Conservation (phyloP, 2,113 vertebrate genomes). For the Misgurnus mizolepis region DNA sequence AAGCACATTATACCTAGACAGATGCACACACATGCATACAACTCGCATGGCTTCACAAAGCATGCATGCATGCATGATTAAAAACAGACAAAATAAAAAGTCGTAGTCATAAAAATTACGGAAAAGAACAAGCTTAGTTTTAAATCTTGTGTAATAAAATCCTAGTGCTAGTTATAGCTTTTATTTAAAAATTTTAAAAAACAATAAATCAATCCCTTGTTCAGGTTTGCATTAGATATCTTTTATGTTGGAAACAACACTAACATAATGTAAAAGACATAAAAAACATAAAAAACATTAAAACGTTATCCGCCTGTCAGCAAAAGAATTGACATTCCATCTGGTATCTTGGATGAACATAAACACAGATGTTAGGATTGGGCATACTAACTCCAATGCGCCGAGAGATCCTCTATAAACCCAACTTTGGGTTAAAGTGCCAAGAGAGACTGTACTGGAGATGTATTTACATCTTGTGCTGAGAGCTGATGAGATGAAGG, state of each 20-base stretch:
- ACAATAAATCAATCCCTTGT: not conserved
- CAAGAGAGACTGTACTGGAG: conserved; percentile 26
- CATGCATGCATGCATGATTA: not conserved
- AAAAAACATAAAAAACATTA: not conserved
- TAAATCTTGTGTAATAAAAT: not conserved
- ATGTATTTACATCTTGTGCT: conserved; percentile 40
- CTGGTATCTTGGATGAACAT: conserved; percentile 51
- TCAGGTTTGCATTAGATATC: not conserved
- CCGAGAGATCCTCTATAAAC: conserved; percentile 39
- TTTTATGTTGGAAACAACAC: not conserved
- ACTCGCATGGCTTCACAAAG: not conserved
- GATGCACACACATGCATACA: not conserved
- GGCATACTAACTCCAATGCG: conserved; percentile 7
- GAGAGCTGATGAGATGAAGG: conserved; percentile 34
- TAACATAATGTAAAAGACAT: conserved; percentile 8
- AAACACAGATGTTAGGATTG: conserved; percentile 62
- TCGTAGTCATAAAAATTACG: no score
- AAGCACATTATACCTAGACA: not conserved
- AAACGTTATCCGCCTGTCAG: conserved; percentile 9
- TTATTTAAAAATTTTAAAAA: not conserved
- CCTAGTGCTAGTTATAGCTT: not conserved
- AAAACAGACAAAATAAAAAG: no score
- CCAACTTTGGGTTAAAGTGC: conserved; percentile 14
- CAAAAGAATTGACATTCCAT: conserved; percentile 53
- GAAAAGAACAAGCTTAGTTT: no score